These are phyloP conservation scores for Mustelus asterias DNA, from an alignment of 2,113 vertebrate genomes.

Conservation along the genomic window DNA sequence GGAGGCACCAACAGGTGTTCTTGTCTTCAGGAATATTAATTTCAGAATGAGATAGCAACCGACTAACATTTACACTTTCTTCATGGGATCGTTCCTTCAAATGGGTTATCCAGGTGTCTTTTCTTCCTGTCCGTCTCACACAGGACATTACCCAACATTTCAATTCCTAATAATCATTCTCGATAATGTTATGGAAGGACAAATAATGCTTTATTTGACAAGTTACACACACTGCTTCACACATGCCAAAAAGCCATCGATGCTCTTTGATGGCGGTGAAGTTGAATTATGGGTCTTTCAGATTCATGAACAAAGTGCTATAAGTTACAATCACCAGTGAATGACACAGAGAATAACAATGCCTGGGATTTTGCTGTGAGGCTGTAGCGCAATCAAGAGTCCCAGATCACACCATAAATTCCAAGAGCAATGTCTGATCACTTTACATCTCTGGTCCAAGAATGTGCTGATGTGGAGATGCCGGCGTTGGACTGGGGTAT, in stretches of 20 bases:
- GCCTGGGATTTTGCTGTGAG: background rate
- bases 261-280: background rate
- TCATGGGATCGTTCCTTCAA: background rate
- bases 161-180: background rate
- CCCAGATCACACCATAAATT: background rate
- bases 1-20: background rate
- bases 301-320: background rate
- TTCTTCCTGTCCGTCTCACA: background rate
- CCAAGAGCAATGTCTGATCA: background rate
- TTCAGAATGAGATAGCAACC: background rate
- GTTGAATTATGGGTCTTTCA: conserved; percentile 8
- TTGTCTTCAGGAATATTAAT: background rate
- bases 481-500: no score
- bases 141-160: background rate
- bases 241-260: background rate
- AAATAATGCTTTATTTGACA: background rate
- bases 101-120: background rate
- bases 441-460: background rate
- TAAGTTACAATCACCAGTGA: background rate
- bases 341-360: conserved; percentile 7
- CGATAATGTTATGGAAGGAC: no score
- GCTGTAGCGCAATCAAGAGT: background rate
- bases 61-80: background rate
- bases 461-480: no score
- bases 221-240: background rate